These are phyloP conservation scores for Telmatherina bonti DNA, from an alignment of 2,797 vertebrate species.

Conservation along the genomic window DNA sequence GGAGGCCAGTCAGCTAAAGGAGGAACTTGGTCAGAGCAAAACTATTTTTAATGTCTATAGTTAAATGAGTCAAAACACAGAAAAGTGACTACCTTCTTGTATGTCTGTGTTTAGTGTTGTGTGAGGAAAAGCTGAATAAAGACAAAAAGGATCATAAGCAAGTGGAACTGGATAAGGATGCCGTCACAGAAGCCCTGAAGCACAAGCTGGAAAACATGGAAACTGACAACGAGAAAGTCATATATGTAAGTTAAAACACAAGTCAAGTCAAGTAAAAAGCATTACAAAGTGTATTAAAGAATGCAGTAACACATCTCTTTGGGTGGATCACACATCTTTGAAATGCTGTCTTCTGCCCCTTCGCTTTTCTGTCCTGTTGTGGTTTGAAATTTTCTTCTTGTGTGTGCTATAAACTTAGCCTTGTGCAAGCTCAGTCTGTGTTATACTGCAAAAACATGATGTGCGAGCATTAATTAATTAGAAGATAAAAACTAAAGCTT, in stretches of 20 bases:
- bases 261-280: neutral
- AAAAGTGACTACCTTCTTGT: constrained; percentile 14
- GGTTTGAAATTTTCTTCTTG: constrained; percentile 2
- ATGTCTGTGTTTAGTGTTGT: constrained; percentile 62
- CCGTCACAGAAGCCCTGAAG: constrained; percentile 74
- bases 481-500: neutral
- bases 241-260: constrained; percentile 73
- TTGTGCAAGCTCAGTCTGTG: constrained; percentile 2
- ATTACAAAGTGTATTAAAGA: constrained; percentile 1
- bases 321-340: neutral
- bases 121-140: constrained; percentile 66
- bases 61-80: neutral
- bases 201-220: constrained; percentile 79
- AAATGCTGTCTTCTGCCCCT: neutral
- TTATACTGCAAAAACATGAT: constrained; percentile 1
- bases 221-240: constrained; percentile 80
- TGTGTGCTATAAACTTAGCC: neutral
- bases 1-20: constrained; percentile 69
- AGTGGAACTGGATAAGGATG: constrained; percentile 72
- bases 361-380: neutral
- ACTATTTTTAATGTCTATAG: neutral
- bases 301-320: neutral
- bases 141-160: constrained; percentile 52
- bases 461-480: neutral
- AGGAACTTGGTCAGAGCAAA: constrained; percentile 74